Percentiles rank a stretch among this genome's conserved stretches.
Evolutionary conservation across 2,888 invertebrate genomes (phyloP).

Genomic region (Mimas tiliae): DNA sequence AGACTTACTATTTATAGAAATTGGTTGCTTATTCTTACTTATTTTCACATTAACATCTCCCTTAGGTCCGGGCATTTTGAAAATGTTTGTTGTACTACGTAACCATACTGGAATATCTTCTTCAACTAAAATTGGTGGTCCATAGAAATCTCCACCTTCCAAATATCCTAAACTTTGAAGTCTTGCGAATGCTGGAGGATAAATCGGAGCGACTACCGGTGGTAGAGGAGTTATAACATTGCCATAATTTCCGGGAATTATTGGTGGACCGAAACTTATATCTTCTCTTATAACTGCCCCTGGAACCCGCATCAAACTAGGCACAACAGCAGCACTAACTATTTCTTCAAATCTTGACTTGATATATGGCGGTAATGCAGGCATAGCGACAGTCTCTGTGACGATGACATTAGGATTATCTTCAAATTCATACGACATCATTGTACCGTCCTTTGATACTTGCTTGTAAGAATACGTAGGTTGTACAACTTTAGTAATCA

Average conservation of each 20-base stretch:
- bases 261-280: constrained; percentile 6
- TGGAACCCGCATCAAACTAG: constrained; percentile 20
- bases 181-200: constrained; percentile 15
- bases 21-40: background rate
- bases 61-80: constrained; percentile 7
- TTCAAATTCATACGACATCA: constrained; percentile 44
- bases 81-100: background rate
- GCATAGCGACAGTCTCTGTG: constrained; percentile 39
- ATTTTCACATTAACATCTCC: constrained; percentile 10
- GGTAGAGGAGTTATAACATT: constrained; percentile 17
- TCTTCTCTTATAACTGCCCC: background rate
- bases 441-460: constrained; percentile 40
- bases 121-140: constrained; percentile 14
- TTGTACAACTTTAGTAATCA: constrained; percentile 34
- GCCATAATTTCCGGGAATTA: constrained; percentile 14
- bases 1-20: background rate
- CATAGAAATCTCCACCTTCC: background rate
- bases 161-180: constrained; percentile 9
- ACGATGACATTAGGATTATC: constrained; percentile 44
- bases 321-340: constrained; percentile 29
- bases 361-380: constrained; percentile 42
- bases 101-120: constrained; percentile 11
- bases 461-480: constrained; percentile 50
- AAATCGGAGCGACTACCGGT: background rate
- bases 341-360: constrained; percentile 43